Evolutionary conservation across 2,888 invertebrate species (phyloP), one percentile per base, ranked within the genome.

Genomic region (Margaritifera margaritifera): DNA sequence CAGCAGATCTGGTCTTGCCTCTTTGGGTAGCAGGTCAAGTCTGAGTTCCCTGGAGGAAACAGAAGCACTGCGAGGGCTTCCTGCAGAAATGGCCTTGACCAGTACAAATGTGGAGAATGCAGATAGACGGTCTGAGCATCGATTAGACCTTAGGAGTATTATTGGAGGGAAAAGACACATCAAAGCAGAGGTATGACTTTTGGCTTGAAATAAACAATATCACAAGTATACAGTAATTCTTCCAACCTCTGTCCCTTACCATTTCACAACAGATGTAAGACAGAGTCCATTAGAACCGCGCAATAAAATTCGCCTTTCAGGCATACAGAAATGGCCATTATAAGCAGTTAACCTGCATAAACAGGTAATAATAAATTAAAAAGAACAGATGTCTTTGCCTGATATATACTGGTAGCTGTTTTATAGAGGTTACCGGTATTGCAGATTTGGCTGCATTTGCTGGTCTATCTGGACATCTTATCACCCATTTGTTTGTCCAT

Each of bases 121-220:
- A 72, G 94, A 95, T 3, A 91, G 94, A 86, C 95, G 95, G 91
- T 94, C 96, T 84, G 95, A 96, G 88, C 94, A 95, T 89, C 94
- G 95, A 42, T 92, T 96, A n/a, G 93, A 94, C 84, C 91, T 93
- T 74, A 91, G 92, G 73, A 92, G 92, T 71, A 92, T 93, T 19
- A 92, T 92, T 25, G 92, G 92, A 89, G 94, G 94, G 86, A 91
- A 91, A 82, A 92, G 92, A 81, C 92, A 92, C 74, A 92, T 93
- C 62, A 92, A 92, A 81, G 92, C 92, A 59, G 92, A 92, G 90
- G 92, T 92, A 87, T 80, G 82, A 19, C 52, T 52, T 24, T 24
- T 54, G 20, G 20, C 22, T n/a, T 54, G 20, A 4, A 54, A 54
- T 54, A 22, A 54, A 54, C 4, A 4, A n/a, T 19, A 4, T n/a